Base-by-base conservation (phyloP, 2,888 invertebrate genomes). In the Serrognathus titanus region DNA sequence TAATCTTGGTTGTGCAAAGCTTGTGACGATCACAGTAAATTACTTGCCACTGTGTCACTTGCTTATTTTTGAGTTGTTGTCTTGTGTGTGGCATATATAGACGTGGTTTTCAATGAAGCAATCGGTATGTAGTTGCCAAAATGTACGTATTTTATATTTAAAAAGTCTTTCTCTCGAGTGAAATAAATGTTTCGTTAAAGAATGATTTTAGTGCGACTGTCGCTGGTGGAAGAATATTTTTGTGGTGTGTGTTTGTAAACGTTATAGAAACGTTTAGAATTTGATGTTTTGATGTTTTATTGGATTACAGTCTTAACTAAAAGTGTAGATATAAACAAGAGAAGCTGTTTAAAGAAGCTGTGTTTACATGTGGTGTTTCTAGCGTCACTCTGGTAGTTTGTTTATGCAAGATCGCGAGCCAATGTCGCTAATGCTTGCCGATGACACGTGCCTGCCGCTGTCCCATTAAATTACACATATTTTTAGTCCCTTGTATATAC, bases 401-500 rank as follows among this genome's bases (percentile, higher is more conserved):
- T 65, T 65, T 65, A 65, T 62, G 53, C 57, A 57, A 53, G 59
- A 60, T 62, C 60, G 61, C 57, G 59, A 60, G 63, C 63, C 63
- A 63, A 65, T 66, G 67, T 65, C 67, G 66, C 65, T 65, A 65
- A 64, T 66, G 65, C 60, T 55, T 63, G 60, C 57, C 57, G 65
- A 62, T 68, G 68, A 68, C 68, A 68, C 66, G 68, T 69, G 68
- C 69, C 64, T 57, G 55, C 54, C 58, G 61, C 63, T 66, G 66
- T 64, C 67, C 66, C 67, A 68, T 69, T 67, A 69, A 65, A 64
- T 67, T 65, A 64, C 61, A 63, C 63, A 68, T 69, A 69, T 68
- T 69, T 69, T 68, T 68, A 68, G 67, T 59, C 58, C 53, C 55
- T 59, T 66, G 58, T 64, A 59, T 60, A 55, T 55, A 62, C 61